Conservation (phyloP, 2,113 vertebrate species). For the Tenrec ecaudatus region DNA sequence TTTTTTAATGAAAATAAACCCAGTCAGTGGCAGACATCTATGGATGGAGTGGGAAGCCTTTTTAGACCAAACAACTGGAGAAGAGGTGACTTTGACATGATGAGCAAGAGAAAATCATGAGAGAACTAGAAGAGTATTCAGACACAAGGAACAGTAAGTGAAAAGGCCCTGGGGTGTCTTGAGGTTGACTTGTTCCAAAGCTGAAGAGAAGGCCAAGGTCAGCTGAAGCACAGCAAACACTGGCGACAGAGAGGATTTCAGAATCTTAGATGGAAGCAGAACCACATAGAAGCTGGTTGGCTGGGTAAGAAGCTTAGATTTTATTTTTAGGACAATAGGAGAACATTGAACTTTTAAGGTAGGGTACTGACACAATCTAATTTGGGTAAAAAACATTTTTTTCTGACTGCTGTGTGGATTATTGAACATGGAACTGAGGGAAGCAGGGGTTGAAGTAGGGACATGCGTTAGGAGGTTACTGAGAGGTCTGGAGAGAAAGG, state of each 20-base stretch:
- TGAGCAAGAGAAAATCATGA: background rate
- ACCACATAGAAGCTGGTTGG: background rate
- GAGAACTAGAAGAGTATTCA: background rate
- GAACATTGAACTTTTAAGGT: background rate
- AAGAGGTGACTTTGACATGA: constrained; percentile 15
- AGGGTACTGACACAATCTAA: background rate
- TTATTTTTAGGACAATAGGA: background rate
- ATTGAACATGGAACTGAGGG: background rate
- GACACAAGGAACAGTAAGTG: background rate
- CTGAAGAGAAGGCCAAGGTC: background rate
- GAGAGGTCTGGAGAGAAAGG: background rate
- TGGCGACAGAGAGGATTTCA: background rate
- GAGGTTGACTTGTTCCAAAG: background rate
- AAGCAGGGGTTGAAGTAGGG: background rate
- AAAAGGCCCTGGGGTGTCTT: background rate
- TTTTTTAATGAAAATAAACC: constrained; percentile 1
- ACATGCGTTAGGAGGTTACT: background rate
- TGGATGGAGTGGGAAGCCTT: background rate
- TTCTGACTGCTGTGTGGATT: background rate
- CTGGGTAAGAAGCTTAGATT: background rate
- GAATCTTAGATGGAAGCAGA: background rate
- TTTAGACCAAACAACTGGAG: background rate
- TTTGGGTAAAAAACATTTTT: background rate
- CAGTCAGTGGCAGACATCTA: background rate
- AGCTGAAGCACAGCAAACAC: too few relatives aligned